phyloP scores from a whole-genome alignment of 1,140 invertebrate genomes.

The Euborellia annulipes region DNA sequence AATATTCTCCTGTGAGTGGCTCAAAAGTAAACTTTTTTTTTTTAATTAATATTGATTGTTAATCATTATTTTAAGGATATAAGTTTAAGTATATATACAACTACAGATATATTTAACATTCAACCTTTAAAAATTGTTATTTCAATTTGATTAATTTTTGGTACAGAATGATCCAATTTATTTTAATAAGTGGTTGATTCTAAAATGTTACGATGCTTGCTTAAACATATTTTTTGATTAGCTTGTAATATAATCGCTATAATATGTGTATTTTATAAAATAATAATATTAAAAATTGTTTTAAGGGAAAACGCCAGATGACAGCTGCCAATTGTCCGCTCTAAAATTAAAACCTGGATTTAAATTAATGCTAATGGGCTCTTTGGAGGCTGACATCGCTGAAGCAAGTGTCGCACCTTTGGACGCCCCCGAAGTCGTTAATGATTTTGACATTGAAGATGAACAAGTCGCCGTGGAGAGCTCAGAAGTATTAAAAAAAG shows the following conservation, averaged over 20 bases:
- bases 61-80: too few species aligned
- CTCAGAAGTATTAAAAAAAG: slow-evolving; percentile 43
- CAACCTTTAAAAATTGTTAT: too few species aligned
- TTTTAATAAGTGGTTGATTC: neutral
- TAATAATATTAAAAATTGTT: slow-evolving; percentile 3
- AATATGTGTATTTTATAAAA: neutral
- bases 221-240: neutral
- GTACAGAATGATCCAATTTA: neutral
- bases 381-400: slow-evolving; percentile 77
- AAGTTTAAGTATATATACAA: too few species aligned
- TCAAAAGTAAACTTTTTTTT: too few species aligned
- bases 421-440: slow-evolving; percentile 67
- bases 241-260: neutral
- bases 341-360: slow-evolving; percentile 72
- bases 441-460: slow-evolving; percentile 75
- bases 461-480: slow-evolving; percentile 72
- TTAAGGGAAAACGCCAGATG: slow-evolving; percentile 64
- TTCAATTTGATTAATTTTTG: neutral
- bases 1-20: too few species aligned
- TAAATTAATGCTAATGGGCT: slow-evolving; percentile 96
- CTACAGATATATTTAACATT: too few species aligned
- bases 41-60: too few species aligned
- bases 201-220: neutral
- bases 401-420: slow-evolving; percentile 60
- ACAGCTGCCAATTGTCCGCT: slow-evolving; percentile 49